Conservation (phyloP, 2,888 invertebrate species). For the Rhingia campestris region DNA sequence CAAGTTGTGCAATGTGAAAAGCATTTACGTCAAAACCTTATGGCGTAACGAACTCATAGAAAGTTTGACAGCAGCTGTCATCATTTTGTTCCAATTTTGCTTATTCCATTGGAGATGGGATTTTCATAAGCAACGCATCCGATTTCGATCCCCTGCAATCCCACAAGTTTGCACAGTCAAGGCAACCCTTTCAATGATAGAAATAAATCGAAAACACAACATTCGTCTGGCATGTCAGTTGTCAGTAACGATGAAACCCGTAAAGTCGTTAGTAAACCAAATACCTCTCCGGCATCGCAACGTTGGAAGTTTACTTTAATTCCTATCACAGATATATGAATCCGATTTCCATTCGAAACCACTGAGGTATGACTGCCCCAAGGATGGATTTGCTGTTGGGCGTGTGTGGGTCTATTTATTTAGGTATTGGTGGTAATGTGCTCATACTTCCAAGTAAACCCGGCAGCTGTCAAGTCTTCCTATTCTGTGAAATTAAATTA, state of each 20-base stretch:
- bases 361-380: conserved; percentile 59
- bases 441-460: conserved; percentile 8
- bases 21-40: no score
- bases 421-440: not conserved
- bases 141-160: not conserved
- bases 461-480: conserved; percentile 60
- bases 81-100: no score
- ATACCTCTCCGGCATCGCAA: conserved; percentile 10
- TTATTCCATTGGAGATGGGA: no score
- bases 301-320: conserved; percentile 52
- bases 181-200: not conserved
- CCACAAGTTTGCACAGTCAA: not conserved
- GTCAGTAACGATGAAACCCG: conserved; percentile 2
- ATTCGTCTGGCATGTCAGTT: conserved; percentile 20
- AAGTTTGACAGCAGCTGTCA: no score
- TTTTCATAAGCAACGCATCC: not conserved
- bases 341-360: conserved; percentile 61
- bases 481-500: conserved; percentile 66
- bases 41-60: no score
- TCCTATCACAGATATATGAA: conserved; percentile 47
- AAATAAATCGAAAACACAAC: conserved; percentile 8
- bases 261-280: conserved; percentile 13
- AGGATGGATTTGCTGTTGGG: conserved; percentile 6
- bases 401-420: not conserved
- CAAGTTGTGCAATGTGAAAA: no score